These are phyloP conservation scores for Cygnus atratus DNA, from an alignment of 2,113 vertebrate genomes.

Conservation along the genomic window DNA sequence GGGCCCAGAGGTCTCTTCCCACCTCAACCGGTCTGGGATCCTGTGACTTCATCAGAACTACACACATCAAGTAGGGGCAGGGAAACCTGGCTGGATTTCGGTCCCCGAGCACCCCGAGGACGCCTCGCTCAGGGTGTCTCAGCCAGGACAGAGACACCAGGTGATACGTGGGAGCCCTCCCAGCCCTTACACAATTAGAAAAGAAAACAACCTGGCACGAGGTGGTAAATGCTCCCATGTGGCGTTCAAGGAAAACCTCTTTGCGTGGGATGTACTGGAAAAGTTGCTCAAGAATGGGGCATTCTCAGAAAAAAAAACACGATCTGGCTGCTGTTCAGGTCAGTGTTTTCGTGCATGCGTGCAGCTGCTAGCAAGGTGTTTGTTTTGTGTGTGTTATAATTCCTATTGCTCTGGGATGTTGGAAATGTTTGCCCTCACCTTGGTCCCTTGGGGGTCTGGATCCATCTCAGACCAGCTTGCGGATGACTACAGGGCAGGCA, in stretches of 20 bases:
- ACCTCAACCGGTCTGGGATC: too few relatives aligned
- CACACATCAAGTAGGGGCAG: not conserved
- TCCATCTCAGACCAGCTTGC: not conserved
- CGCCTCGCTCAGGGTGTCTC: not conserved
- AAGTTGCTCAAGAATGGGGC: slow-evolving; percentile 55
- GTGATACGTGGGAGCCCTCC: not conserved
- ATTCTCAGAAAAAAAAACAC: slow-evolving; percentile 38
- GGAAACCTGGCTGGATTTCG: not conserved
- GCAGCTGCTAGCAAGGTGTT: not conserved
- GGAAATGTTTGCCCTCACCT: not conserved
- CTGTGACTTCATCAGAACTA: not conserved
- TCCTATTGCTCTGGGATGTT: not conserved
- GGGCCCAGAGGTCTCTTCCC: too few relatives aligned
- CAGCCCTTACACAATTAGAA: not conserved
- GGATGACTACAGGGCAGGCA: not conserved
- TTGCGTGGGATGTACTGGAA: slow-evolving; percentile 30
- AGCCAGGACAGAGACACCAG: not conserved
- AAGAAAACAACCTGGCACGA: not conserved
- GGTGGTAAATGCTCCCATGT: not conserved
- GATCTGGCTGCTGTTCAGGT: slow-evolving; percentile 40
- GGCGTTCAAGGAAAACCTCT: not conserved
- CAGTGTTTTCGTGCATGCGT: not conserved
- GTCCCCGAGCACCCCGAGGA: not conserved
- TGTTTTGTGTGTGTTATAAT: not conserved
- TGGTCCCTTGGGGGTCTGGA: not conserved